phyloP scores from a whole-genome alignment of 1,140 invertebrate genomes.

The Triops longicaudatus region DNA sequence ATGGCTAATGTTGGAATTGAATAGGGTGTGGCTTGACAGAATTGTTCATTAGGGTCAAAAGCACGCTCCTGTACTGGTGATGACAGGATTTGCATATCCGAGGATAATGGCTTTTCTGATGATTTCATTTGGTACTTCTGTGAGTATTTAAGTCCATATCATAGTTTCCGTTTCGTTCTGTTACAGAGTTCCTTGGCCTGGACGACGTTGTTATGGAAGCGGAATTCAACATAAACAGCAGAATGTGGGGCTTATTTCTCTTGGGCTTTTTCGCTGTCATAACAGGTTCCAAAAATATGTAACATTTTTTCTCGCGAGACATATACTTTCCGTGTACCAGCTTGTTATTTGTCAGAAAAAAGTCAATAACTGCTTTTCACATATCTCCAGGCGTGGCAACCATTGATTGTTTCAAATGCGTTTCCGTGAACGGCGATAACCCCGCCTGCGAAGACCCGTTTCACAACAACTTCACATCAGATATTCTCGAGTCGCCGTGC shows the following conservation, averaged over 20 bases:
- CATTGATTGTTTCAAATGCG: slow-evolving; percentile 95
- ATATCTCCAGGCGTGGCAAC: slow-evolving; percentile 39
- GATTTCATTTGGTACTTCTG: background rate
- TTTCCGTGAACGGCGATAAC: slow-evolving; percentile 79
- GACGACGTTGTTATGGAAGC: background rate
- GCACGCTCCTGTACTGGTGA: background rate
- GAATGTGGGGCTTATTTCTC: background rate
- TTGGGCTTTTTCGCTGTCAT: background rate
- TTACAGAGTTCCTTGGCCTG: background rate
- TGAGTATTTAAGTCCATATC: background rate
- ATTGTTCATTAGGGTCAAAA: background rate
- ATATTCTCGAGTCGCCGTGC: slow-evolving; percentile 80
- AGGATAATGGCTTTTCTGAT: background rate
- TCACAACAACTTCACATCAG: slow-evolving; percentile 79
- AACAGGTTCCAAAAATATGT: background rate
- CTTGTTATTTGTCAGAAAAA: background rate
- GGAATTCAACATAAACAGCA: background rate
- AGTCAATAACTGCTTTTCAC: background rate
- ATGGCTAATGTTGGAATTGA: background rate
- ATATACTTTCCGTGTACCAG: background rate
- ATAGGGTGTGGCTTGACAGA: background rate
- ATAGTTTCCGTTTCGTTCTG: background rate
- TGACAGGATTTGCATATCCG: background rate
- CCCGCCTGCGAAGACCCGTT: slow-evolving; percentile 90
- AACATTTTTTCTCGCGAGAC: background rate